Evolutionary conservation across 2,113 vertebrate species (phyloP).

Genomic region (Oenanthe melanoleuca): DNA sequence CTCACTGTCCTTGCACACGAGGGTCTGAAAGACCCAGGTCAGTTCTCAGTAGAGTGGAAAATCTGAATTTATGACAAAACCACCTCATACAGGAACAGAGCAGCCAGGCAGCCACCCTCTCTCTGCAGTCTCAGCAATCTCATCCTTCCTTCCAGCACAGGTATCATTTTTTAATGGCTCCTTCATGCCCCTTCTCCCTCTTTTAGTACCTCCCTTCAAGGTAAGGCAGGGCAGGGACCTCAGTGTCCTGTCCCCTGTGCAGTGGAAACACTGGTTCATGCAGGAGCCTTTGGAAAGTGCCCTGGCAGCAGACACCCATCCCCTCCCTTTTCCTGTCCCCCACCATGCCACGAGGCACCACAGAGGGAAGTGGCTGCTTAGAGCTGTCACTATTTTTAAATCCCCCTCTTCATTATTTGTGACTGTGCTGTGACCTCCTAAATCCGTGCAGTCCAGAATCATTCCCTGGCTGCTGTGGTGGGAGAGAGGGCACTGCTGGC

Average conservation of each 20-base stretch:
- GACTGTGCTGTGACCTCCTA: not conserved
- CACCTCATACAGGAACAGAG: not conserved
- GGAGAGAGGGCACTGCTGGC: not conserved
- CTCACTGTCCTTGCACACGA: not conserved
- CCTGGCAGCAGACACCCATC: not conserved
- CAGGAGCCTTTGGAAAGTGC: not conserved
- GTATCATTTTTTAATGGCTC: not conserved
- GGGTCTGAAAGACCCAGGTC: conserved; percentile 64
- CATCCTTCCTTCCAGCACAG: not conserved
- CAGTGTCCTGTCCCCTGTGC: not conserved
- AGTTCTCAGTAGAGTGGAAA: conserved; percentile 36
- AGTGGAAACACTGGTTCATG: not conserved
- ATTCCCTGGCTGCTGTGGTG: not conserved
- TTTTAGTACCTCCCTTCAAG: not conserved
- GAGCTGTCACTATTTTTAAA: not conserved
- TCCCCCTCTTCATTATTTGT: not conserved
- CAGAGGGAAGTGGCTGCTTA: not conserved
- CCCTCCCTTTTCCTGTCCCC: not conserved
- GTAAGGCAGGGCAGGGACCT: not conserved
- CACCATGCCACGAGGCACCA: fast-evolving
- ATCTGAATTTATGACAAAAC: conserved; percentile 31
- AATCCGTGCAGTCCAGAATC: not conserved
- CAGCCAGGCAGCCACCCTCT: conserved; percentile 11
- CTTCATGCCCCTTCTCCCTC: not conserved
- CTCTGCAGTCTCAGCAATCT: not conserved